These are phyloP conservation scores for Nebria ingens DNA, from an alignment of 1,140 invertebrate genomes.

Conservation along the genomic window DNA sequence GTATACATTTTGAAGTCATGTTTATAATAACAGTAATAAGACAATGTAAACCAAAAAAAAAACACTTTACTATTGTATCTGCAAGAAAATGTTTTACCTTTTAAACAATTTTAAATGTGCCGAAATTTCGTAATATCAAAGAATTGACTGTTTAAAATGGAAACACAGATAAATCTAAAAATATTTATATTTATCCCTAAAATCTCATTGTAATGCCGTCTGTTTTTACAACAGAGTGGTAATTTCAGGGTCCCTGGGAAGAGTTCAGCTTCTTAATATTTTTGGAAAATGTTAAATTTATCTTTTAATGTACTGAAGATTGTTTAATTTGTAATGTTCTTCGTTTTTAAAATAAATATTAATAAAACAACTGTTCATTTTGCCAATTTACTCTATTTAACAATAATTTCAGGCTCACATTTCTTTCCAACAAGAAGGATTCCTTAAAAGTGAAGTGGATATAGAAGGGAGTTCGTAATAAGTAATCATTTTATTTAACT, in stretches of 20 bases:
- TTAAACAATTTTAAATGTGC: conserved; percentile 9
- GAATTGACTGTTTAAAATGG: conserved; percentile 1
- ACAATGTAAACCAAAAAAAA: too few relatives aligned
- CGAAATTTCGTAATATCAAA: conserved; percentile 7
- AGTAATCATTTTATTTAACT: too few relatives aligned
- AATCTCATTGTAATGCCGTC: conserved; percentile 3
- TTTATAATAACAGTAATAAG: neutral
- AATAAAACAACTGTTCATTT: too few relatives aligned
- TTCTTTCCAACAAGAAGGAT: too few relatives aligned
- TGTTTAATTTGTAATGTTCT: conserved; percentile 14
- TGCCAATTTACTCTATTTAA: too few relatives aligned
- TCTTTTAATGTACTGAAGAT: conserved; percentile 12
- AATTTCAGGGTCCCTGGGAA: conserved; percentile 11
- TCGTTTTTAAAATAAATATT: conserved; percentile 13
- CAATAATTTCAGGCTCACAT: too few relatives aligned
- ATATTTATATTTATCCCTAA: conserved; percentile 6
- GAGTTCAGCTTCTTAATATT: conserved; percentile 13
- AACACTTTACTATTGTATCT: neutral
- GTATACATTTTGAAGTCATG: conserved; percentile 6
- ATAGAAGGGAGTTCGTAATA: too few relatives aligned
- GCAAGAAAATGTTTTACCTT: conserved; percentile 2
- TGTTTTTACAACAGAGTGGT: conserved; percentile 4
- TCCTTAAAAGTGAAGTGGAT: too few relatives aligned
- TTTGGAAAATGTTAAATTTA: conserved; percentile 14
- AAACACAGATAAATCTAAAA: neutral